Evolutionary conservation across 2,797 vertebrate species (phyloP).

Genomic region (Diplodus puntazzo): DNA sequence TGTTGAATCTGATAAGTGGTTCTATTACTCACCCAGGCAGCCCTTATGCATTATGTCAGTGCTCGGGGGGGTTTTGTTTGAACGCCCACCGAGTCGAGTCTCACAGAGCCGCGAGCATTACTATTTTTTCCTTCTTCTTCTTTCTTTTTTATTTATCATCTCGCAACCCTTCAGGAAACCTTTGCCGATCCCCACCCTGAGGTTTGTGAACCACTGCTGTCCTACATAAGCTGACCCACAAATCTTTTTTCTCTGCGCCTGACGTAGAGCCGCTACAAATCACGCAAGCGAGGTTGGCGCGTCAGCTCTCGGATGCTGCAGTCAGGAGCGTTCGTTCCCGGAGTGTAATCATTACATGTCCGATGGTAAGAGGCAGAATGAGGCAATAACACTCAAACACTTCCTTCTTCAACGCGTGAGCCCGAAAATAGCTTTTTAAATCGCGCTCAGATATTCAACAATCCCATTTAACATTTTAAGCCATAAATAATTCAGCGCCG

Average conservation of each 20-base stretch:
- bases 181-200: not conserved
- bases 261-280: not conserved
- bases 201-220: not conserved
- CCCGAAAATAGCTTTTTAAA: slow-evolving; percentile 32
- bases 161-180: not conserved
- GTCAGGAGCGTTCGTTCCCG: not conserved
- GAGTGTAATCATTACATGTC: slow-evolving; percentile 9
- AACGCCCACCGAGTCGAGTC: no score
- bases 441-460: slow-evolving; percentile 32
- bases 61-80: no score
- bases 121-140: not conserved
- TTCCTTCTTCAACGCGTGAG: not conserved
- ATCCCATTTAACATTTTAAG: slow-evolving; percentile 11
- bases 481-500: slow-evolving; percentile 20
- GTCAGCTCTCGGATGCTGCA: not conserved
- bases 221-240: not conserved
- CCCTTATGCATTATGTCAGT: no score
- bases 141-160: not conserved
- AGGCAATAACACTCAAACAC: slow-evolving; percentile 12
- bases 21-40: no score
- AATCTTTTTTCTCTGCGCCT: not conserved
- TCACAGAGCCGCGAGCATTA: not conserved
- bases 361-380: slow-evolving; percentile 21
- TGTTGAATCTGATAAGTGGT: no score
- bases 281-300: not conserved